Conservation (phyloP, 2,888 invertebrate genomes). For the Pteria penguin region DNA sequence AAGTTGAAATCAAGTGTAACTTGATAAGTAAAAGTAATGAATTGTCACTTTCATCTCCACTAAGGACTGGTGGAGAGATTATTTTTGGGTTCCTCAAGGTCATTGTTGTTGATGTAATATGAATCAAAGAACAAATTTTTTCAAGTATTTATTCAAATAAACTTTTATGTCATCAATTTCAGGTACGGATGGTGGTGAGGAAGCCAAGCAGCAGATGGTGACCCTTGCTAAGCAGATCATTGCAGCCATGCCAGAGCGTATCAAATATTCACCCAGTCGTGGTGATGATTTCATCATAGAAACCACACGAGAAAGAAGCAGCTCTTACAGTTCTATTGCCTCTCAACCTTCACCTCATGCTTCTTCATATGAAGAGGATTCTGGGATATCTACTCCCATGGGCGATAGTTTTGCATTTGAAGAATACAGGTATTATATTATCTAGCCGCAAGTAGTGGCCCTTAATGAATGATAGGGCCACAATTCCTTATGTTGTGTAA, state of each 20-base stretch:
- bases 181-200: conserved; percentile 50
- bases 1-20: no score
- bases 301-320: conserved; percentile 82
- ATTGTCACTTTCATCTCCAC: no score
- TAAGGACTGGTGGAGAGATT: no score
- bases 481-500: no score
- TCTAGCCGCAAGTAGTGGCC: no score
- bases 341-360: conserved; percentile 72
- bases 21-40: no score
- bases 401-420: conserved; percentile 76
- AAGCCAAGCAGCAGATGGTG: conserved; percentile 76
- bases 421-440: conserved; percentile 77
- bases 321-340: conserved; percentile 85
- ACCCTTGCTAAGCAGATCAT: conserved; percentile 98
- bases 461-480: no score
- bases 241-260: conserved; percentile 97
- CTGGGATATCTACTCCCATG: conserved; percentile 79
- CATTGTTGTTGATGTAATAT: no score
- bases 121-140: no score
- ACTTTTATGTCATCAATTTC: no score
- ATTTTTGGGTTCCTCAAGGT: no score
- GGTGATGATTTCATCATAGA: conserved; percentile 62
- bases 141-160: no score
- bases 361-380: conserved; percentile 80
- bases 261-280: conserved; percentile 86